phyloP scores from a whole-genome alignment of 2,113 vertebrate species.

The Tauraco erythrolophus region DNA sequence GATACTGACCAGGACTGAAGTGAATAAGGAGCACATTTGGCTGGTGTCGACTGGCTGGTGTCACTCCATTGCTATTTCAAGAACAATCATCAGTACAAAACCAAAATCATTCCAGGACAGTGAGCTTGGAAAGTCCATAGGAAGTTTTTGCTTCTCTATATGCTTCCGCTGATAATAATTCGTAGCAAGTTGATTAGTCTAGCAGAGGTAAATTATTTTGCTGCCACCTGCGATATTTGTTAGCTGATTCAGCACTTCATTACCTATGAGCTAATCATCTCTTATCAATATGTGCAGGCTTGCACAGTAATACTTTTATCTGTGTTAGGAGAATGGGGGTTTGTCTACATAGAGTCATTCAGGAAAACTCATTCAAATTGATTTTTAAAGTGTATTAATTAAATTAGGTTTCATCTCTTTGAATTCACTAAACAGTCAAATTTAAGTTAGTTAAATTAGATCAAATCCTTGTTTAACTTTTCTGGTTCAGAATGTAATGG shows the following conservation, averaged over 20 bases:
- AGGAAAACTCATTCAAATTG: conserved; percentile 55
- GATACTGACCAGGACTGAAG: not conserved
- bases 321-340: not conserved
- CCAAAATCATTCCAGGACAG: not conserved
- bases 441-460: conserved; percentile 50
- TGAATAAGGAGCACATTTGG: not conserved
- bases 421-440: not conserved
- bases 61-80: not conserved
- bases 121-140: not conserved
- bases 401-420: conserved; percentile 10
- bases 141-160: not conserved
- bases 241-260: conserved; percentile 2
- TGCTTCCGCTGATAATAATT: not conserved
- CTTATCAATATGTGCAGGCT: not conserved
- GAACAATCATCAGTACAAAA: not conserved
- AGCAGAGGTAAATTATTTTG: not conserved
- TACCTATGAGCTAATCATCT: conserved; percentile 29
- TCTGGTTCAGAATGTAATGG: not conserved
- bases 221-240: not conserved
- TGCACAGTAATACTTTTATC: conserved; percentile 6
- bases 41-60: not conserved
- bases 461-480: conserved; percentile 49
- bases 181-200: not conserved
- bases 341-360: not conserved
- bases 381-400: conserved; percentile 63